Base-by-base conservation (phyloP, 2,888 invertebrate species). In the Cyclophora punctaria region DNA sequence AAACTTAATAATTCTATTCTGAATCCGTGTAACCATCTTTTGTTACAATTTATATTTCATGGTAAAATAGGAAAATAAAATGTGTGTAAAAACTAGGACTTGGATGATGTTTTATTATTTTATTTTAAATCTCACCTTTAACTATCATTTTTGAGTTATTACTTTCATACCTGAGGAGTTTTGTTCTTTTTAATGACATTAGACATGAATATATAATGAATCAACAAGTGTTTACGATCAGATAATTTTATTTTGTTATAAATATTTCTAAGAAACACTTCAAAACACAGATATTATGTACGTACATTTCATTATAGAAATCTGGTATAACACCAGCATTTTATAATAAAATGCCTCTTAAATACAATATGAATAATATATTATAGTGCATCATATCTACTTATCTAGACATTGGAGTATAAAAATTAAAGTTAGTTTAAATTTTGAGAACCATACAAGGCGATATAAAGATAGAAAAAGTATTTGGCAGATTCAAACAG, bases 31-130 rank as follows among this genome's bases (percentile, higher is more conserved):
- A 81, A 78, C 78, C 81, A 84, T 83, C 83, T 73, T 87, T 77
- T 79, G 85, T 87, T 87, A 85, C 79, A 73, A 80, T 82, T 84
- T 82, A 75, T 84, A 85, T 82, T 47, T 61, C 80, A 82, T 81
- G 78, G 72, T 83, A 83, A 47, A 80, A 81, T 83, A 83, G 80
- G 69, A 69, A 73, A 87, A 84, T 81, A 84, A 84, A 80, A 80
- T 84, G 86, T 86, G 87, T 88, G 87, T 86, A 84, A 37, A 20
- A 37, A 83, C 78, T 87, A 87, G 85, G 72, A 81, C 75, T 75
- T 71, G 59, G 62, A 76, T 57, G 78, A 60, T 76, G 83, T 86
- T 86, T 85, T 59, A 85, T 83, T 85, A 49, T 50, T 59, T 44
- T 52, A 51, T 34, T 42, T 33, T 35, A 33, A 20, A 37, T 5